Evolutionary conservation across 2,888 invertebrate species (phyloP).

Genomic region (Vanessa cardui): DNA sequence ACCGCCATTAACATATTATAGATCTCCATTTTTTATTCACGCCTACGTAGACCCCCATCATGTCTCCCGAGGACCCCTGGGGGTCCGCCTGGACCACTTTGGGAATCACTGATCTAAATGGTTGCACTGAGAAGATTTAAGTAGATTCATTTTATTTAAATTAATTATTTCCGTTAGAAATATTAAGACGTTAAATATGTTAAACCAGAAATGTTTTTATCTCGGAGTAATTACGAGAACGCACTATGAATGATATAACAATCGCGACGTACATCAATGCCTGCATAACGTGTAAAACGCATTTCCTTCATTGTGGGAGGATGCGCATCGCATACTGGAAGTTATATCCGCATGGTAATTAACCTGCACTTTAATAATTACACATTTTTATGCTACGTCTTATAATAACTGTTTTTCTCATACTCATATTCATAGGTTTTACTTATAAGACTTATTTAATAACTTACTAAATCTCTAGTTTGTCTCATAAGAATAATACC

Average conservation of each 20-base stretch:
- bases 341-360: slow-evolving; percentile 63
- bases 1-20: too few relatives aligned
- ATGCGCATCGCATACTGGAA: slow-evolving; percentile 42
- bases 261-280: slow-evolving; percentile 30
- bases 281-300: slow-evolving; percentile 33
- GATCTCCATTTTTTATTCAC: too few relatives aligned
- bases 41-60: too few relatives aligned
- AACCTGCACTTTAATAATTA: slow-evolving; percentile 46
- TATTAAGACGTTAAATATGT: background rate
- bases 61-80: too few relatives aligned
- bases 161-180: slow-evolving; percentile 10
- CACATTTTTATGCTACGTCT: background rate
- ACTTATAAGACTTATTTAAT: too few relatives aligned
- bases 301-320: slow-evolving; percentile 43
- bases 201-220: slow-evolving; percentile 12
- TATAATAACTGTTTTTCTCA: background rate
- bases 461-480: background rate
- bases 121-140: too few relatives aligned
- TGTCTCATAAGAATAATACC: too few relatives aligned
- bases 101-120: too few relatives aligned
- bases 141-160: background rate
- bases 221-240: slow-evolving; percentile 14
- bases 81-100: too few relatives aligned
- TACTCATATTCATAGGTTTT: background rate
- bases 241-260: slow-evolving; percentile 26